Conservation (phyloP, 2,113 vertebrate species). For the Lota lota region DNA sequence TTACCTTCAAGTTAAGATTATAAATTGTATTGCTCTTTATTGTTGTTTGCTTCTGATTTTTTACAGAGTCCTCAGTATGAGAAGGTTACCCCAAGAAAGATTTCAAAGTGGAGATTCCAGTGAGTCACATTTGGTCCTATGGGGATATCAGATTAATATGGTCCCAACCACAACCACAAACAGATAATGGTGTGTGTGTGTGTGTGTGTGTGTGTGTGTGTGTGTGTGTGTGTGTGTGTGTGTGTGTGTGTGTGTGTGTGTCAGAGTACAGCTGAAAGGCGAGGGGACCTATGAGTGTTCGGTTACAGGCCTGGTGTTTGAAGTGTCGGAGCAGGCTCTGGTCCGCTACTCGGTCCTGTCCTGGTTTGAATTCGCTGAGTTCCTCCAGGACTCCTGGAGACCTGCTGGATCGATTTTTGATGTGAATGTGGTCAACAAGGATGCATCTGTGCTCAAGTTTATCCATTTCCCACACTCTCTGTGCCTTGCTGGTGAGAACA, state of each 20-base stretch:
- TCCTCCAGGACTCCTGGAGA: too few relatives aligned
- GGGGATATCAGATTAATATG: background rate
- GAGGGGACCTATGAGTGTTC: too few relatives aligned
- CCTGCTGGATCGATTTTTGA: too few relatives aligned
- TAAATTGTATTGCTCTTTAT: background rate
- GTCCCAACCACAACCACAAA: background rate
- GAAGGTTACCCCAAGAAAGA: constrained; percentile 73
- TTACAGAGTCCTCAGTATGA: constrained; percentile 73
- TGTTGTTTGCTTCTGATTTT: constrained; percentile 17
- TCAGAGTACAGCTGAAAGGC: too few relatives aligned
- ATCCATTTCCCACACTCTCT: constrained; percentile 86
- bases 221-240: constrained; percentile 58
- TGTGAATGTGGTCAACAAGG: constrained; percentile 21
- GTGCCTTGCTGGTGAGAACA: constrained; percentile 78
- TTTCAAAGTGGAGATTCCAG: constrained; percentile 73
- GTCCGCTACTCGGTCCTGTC: too few relatives aligned
- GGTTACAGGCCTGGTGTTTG: too few relatives aligned
- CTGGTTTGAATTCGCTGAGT: too few relatives aligned
- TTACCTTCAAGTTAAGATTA: background rate
- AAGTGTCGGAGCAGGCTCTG: too few relatives aligned
- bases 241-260: constrained; percentile 35
- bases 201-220: constrained; percentile 6
- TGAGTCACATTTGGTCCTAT: constrained; percentile 51
- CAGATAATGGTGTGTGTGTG: background rate
- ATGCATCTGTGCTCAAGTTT: constrained; percentile 68